Evolutionary conservation across 2,113 vertebrate species (phyloP), one percentile per base, ranked within the genome.

Genomic region (Toxotes jaculatrix): DNA sequence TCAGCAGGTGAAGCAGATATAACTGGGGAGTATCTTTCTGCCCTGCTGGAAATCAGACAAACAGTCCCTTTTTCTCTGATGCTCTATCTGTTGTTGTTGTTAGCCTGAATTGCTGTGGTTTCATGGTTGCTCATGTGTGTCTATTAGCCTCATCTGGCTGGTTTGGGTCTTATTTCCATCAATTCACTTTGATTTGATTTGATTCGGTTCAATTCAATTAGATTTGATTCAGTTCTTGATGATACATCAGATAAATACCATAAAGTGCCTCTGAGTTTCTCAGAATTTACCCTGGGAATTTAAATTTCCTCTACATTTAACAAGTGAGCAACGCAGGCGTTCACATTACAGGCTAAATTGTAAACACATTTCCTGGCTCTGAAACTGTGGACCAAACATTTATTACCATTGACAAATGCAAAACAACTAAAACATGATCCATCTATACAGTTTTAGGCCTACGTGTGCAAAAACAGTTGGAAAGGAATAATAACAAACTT

Each of bases 91-190:
- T 36, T 65, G 31, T 36, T 65, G 31, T 66, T 4, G 0, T 77
- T 59, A 66, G 53, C 74, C 32, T 53, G 27, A 40, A 43, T 63
- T 76, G 45, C 57, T 74, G 49, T 55, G 31, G 21, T 49, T 74
- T 63, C 60, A 69, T 8, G 34, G 36, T 64, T 59, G 17, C 13
- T 36, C 7, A 13, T 69, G 53, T 68, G 53, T 49, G 43, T 21
- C 38, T 38, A 27, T 42, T 9, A 10, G 21, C 42, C 42, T 75
- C 21, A 27, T 19, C 49, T 38, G 1, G 7, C 14, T 34, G n/a
- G 43, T 16, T 34, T 64, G 23, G 27, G 53, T 23, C 32, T 49
- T 59, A 60, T 60, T 31, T 57, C 38, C 31, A 55, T 82, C 47
- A 38, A 53, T 53, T 53, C 21, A 53, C n/a, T 53, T n/a, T n/a